Percentiles rank a stretch among this genome's conserved stretches.
Evolutionary conservation across 1,140 invertebrate genomes (phyloP).

Genomic region (Laupala kohalensis): DNA sequence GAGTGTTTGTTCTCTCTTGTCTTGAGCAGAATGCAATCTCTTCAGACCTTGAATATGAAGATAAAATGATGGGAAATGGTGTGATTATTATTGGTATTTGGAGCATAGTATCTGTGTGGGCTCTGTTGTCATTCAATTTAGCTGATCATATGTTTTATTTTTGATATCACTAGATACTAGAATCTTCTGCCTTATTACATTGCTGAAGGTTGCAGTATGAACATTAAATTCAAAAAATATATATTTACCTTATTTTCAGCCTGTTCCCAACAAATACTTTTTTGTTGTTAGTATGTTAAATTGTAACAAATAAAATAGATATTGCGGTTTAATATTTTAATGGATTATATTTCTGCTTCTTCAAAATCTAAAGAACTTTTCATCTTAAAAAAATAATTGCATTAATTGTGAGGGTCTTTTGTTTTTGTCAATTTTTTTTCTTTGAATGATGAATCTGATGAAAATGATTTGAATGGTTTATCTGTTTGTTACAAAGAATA

Average conservation of each 20-base stretch:
- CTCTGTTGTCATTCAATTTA: background rate
- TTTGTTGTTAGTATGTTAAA: background rate
- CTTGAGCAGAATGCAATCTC: background rate
- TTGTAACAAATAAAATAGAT: too few relatives aligned
- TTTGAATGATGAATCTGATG: too few relatives aligned
- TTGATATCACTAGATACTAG: background rate
- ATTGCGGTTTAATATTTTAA: too few relatives aligned
- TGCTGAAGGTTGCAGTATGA: background rate
- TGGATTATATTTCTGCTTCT: too few relatives aligned
- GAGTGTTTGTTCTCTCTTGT: background rate
- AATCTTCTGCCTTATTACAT: background rate
- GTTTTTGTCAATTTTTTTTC: too few relatives aligned
- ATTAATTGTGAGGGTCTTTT: too few relatives aligned
- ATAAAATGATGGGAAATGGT: background rate
- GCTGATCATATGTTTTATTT: background rate
- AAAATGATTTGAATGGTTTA: too few relatives aligned
- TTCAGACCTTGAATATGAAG: background rate
- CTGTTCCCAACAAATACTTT: background rate
- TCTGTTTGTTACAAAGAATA: too few relatives aligned
- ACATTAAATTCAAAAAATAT: background rate
- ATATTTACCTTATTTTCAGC: background rate
- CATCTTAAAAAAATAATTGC: too few relatives aligned
- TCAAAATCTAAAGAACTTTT: too few relatives aligned
- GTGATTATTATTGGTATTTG: background rate
- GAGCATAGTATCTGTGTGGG: background rate